phyloP scores from a whole-genome alignment of 2,797 vertebrate genomes.

The Martes flavigula region DNA sequence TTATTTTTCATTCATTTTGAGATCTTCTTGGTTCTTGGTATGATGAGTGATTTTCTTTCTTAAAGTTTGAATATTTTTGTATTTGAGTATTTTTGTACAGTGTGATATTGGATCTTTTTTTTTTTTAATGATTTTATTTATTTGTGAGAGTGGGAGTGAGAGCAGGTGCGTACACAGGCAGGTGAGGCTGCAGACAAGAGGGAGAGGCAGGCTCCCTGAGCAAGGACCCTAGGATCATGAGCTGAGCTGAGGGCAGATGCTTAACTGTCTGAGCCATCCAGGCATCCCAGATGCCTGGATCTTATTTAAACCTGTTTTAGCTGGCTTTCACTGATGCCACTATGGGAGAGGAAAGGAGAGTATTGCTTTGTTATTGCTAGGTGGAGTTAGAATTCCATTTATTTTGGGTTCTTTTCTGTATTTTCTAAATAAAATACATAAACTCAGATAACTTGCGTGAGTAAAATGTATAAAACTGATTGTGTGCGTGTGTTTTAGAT shows the following conservation, averaged over 20 bases:
- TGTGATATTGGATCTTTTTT: neutral
- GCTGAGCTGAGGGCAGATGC: neutral
- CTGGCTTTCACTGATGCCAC: neutral
- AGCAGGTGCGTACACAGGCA: neutral
- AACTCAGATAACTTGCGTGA: neutral
- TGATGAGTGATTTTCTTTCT: neutral
- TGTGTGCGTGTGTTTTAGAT: neutral
- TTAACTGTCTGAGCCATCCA: neutral
- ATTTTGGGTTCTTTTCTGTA: neutral
- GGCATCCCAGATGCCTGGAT: neutral
- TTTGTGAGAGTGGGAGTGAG: neutral
- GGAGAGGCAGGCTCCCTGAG: neutral
- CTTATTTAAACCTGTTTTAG: neutral
- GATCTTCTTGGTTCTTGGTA: neutral
- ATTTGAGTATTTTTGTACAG: neutral
- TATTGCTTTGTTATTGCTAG: neutral
- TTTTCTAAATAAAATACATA: neutral
- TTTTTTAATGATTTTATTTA: neutral
- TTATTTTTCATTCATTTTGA: constrained; percentile 10
- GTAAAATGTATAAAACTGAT: neutral
- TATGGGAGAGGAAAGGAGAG: neutral
- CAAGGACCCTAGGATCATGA: neutral
- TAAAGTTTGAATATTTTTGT: constrained; percentile 1
- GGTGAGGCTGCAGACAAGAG: neutral
- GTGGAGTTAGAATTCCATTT: neutral